Evolutionary conservation across 2,888 invertebrate genomes (phyloP).

Genomic region (Scelioninae gen. 1): DNA sequence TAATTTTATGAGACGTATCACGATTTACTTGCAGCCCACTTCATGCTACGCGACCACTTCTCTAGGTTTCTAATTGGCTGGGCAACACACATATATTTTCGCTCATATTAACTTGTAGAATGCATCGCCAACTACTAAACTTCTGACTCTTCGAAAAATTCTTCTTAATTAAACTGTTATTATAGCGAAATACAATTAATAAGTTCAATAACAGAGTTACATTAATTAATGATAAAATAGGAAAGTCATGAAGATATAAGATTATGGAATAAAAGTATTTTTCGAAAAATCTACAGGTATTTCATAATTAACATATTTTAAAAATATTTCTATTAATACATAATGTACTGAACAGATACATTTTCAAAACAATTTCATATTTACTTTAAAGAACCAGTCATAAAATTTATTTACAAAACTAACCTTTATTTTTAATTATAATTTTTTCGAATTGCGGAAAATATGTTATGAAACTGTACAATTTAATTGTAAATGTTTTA

Average conservation of each 20-base stretch:
- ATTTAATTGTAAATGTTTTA: too few relatives aligned
- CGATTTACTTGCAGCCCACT: constrained; percentile 62
- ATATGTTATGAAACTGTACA: too few relatives aligned
- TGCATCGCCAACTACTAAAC: constrained; percentile 50
- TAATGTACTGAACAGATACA: background rate
- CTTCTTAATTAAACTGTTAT: constrained; percentile 61
- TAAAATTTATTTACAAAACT: too few relatives aligned
- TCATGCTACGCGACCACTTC: constrained; percentile 57
- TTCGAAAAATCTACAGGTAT: constrained; percentile 23
- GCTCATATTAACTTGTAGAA: constrained; percentile 57
- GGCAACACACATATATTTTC: constrained; percentile 39
- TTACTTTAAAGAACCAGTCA: too few relatives aligned
- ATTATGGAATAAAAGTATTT: constrained; percentile 5
- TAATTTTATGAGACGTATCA: constrained; percentile 59
- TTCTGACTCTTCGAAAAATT: constrained; percentile 37
- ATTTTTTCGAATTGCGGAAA: too few relatives aligned
- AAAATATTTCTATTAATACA: background rate
- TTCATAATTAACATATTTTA: constrained; percentile 39
- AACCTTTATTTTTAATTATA: too few relatives aligned
- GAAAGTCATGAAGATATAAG: background rate
- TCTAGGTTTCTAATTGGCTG: constrained; percentile 66
- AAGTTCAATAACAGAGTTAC: constrained; percentile 35
- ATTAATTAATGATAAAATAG: constrained; percentile 30
- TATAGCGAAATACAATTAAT: constrained; percentile 42
- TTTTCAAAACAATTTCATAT: too few relatives aligned